Base-by-base conservation (phyloP, 2,797 vertebrate genomes). In the Calcarius lapponicus region DNA sequence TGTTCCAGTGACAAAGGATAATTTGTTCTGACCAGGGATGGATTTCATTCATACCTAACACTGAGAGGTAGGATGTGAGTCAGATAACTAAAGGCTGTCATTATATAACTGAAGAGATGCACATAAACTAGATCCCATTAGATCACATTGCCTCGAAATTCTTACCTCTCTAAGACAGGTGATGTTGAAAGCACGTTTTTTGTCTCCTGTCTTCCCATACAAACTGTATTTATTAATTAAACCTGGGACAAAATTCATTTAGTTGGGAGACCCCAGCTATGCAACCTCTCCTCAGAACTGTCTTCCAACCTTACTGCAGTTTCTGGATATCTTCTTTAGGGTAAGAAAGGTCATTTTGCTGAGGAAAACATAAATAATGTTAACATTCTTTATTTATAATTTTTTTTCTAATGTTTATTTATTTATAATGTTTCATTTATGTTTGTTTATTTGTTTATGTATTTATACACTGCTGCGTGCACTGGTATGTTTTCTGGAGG, bases 21-120 rank as follows among this genome's bases (percentile, higher is more conserved):
- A 92, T 86, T 38, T 0, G 2, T 94, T 91, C 91, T 86, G 92
- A 91, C 89, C 85, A 86, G 62, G 61, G 48, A 53, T 92, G 73
- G 6, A 45, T 92, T 93, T 92, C 73, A 84, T 95, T 88, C 64
- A 18, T 93, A 81, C 90, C 80, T 94, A 83, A 66, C 19, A 22
- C 62, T 70, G 64, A 86, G 40, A 94, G 82, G 76, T 90, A 81
- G 58, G 40, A 74, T 51, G 45, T 74, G 82, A 93, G 75, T 92
- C 90, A 88, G 54, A 78, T 62, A 60, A 81, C 85, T 90, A 72
- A 91, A 92, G 58, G n/a, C 56, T 92, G 61, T 42, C 70, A 53
- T 92, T 96, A 79, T 50, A 20, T 91, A 93, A 94, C 69, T 64
- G 71, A 73, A 80, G 66, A 91, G 31, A 48, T 48, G 3, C 9